phyloP scores from a whole-genome alignment of 2,888 invertebrate species.

The Mythimna vitellina region DNA sequence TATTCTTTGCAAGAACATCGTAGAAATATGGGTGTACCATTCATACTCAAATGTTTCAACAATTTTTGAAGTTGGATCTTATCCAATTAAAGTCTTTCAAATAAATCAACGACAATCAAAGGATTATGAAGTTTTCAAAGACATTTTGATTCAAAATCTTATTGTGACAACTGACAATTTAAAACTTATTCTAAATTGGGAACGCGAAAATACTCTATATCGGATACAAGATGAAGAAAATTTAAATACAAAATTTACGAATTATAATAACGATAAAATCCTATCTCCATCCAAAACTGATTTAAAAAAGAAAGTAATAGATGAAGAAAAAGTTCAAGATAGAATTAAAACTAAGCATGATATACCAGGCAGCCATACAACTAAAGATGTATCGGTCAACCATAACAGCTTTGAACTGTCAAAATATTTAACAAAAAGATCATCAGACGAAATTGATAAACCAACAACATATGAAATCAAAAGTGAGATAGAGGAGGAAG shows the following conservation, averaged over 20 bases:
- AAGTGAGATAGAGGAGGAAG: not conserved
- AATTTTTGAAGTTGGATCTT: constrained; percentile 6
- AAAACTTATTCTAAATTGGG: constrained; percentile 64
- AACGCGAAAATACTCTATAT: constrained; percentile 40
- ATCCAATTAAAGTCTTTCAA: constrained; percentile 25
- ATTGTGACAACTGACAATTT: constrained; percentile 69
- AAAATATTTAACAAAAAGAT: constrained; percentile 34
- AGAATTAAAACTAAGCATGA: not conserved
- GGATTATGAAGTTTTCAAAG: constrained; percentile 60
- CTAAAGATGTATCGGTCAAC: constrained; percentile 8
- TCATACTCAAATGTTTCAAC: constrained; percentile 8
- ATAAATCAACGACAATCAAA: constrained; percentile 38
- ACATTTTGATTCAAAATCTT: constrained; percentile 65
- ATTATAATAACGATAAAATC: constrained; percentile 4
- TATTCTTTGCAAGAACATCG: constrained; percentile 4
- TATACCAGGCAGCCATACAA: not conserved
- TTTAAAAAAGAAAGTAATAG: not conserved
- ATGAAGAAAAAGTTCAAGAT: not conserved
- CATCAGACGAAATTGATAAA: not conserved
- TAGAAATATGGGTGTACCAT: constrained; percentile 25
- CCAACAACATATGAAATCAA: not conserved
- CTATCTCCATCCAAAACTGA: constrained; percentile 5
- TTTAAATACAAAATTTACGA: not conserved
- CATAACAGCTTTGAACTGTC: not conserved
- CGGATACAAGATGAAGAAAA: constrained; percentile 12